Evolutionary conservation across 2,888 invertebrate genomes (phyloP), one percentile per base, ranked within the genome.

Genomic region (Parnassius smintheus): DNA sequence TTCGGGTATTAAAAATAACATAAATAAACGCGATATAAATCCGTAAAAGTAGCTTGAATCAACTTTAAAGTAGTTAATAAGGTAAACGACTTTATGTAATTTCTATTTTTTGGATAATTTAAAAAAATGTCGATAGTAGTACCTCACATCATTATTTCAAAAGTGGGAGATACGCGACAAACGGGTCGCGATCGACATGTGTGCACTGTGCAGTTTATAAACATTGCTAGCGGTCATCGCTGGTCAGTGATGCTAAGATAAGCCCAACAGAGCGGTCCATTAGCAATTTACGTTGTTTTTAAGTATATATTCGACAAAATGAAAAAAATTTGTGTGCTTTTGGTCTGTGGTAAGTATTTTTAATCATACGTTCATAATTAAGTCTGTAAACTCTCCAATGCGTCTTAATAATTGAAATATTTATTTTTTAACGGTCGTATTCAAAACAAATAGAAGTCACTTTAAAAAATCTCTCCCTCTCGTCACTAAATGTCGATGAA

Each of bases 281-380:
- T 41, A 42, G 13, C 44, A 44, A 42, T 35, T 13, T 25, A 25
- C 9, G 42, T 10, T 48, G 46, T n/a, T 0, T 13, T 2, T 52
- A 57, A 44, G 9, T 51, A 45, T 45, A 48, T 12, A 53, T 45
- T 13, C 22, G 7, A 18, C 12, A 64, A 59, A 51, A 64, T 64
- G 63, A 64, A 59, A 18, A 52, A 0, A 25, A 56, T 59, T 13
- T 51, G 51, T 44, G 41, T 56, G 12, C 12, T 64, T 9, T 25
- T 64, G 18, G n/a, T 64, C 1, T 46, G 55, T 25, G 63, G 63
- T 64, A 44, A 64, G 63, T 59, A 35, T 35, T 35, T 35, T 35
- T 35, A 35, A 4, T 35, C 35, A 35, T 35, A 35, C 7, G 4
- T 35, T 4, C 25, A 25, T 4, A 25, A 25, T 3, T 25, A 35